Conservation (phyloP, 2,113 vertebrate genomes). For the Murina feae region DNA sequence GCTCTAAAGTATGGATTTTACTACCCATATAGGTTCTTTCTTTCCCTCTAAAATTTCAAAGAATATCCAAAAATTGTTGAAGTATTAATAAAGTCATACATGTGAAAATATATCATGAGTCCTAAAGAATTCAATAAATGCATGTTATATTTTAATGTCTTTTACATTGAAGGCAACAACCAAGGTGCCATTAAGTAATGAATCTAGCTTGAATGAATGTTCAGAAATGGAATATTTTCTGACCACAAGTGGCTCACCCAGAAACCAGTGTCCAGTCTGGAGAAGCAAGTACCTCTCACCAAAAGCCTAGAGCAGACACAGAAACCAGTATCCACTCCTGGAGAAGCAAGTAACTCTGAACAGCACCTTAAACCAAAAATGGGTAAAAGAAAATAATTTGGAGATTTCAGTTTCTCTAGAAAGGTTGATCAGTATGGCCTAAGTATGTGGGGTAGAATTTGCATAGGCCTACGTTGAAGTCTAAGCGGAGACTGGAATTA, state of each 20-base stretch:
- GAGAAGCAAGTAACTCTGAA: background rate
- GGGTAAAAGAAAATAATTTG: constrained; percentile 24
- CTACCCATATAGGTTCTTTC: background rate
- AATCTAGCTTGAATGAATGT: background rate
- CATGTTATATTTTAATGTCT: background rate
- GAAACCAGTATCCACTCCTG: background rate
- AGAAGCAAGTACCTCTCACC: background rate
- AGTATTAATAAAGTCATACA: background rate
- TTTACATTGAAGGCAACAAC: background rate
- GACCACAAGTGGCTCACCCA: background rate
- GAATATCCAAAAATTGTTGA: background rate
- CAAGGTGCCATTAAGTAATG: background rate
- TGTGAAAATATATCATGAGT: background rate
- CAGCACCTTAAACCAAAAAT: background rate
- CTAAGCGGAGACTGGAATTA: background rate
- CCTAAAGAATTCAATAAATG: background rate
- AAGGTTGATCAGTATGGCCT: background rate
- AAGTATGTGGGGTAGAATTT: background rate
- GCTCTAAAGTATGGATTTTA: background rate
- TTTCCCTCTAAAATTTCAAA: background rate
- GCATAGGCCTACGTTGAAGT: background rate
- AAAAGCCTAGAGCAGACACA: background rate
- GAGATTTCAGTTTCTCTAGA: background rate
- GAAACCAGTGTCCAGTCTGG: background rate
- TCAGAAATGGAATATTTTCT: background rate